Evolutionary conservation across 1,140 invertebrate species (phyloP), one percentile per base, ranked within the genome.

Genomic region (Panulirus ornatus): DNA sequence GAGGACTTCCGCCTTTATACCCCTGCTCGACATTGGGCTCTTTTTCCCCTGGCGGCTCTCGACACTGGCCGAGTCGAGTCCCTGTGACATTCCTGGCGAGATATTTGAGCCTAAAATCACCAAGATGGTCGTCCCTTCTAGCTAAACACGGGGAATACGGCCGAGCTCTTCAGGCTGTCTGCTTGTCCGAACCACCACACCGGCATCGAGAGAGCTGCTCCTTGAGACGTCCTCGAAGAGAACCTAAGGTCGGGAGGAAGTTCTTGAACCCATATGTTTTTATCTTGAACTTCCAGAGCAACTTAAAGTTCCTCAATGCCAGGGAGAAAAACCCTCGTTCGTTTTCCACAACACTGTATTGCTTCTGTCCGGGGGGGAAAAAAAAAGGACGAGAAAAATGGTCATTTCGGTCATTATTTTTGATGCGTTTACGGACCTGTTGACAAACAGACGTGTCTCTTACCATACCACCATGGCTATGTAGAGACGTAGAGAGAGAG

Each of bases 41-140:
- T 3, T 75, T 42, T 30, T 79, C 42, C 42, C 16, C n/a, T 75
- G 70, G 27, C 63, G 42, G 36, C 71, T 34, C n/a, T 63, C 19
- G 44, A 22, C 38, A 30, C 22, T 2, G 58, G 42, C 36, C 27
- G 9, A 36, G n/a, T 51, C 66, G 81, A 70, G 81, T 34, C 66
- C 83, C 75, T 85, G 83, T 73, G 63, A 71, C 83, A 85, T 85
- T 85, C 83, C 70, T 85, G 70, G 70, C 70, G 66, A 30, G 83
- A 85, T 27, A 85, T 85, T 85, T 85, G 83, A 85, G 83, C 66
- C 83, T 85, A 85, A 85, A 85, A 85, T 85, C 83, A 85, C 83
- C 36, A 70, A 5, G 40, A 36, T 85, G 66, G 66, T 85, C 44
- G 83, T 54, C 66, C 44, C 83, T 73, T 73, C 82, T 73, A 54